These are phyloP conservation scores for Sphaerodactylus townsendi DNA, from an alignment of 2,113 vertebrate genomes.

Conservation along the genomic window DNA sequence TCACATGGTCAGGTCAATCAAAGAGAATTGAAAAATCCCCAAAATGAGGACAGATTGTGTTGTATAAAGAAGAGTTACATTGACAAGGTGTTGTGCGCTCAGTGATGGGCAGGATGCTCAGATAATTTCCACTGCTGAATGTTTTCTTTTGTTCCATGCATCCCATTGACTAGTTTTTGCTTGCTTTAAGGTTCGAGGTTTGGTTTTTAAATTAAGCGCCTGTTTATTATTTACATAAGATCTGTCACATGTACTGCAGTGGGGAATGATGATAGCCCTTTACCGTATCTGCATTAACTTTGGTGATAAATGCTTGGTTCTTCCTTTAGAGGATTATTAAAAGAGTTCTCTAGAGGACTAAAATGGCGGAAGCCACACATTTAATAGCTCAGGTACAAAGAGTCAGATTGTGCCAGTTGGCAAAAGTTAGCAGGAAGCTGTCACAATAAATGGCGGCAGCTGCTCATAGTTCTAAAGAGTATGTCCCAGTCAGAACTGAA, in stretches of 20 bases:
- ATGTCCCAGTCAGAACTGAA: slow-evolving; percentile 99
- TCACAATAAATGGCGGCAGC: slow-evolving; percentile 99
- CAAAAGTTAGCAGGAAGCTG: slow-evolving; percentile 99
- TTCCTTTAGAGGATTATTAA: slow-evolving; percentile 82
- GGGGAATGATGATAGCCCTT: slow-evolving; percentile 68
- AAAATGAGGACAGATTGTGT: not conserved
- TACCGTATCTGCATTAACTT: slow-evolving; percentile 73
- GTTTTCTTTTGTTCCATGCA: slow-evolving; percentile 44
- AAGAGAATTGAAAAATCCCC: not conserved
- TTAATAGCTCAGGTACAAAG: slow-evolving; percentile 91
- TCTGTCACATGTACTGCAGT: slow-evolving; percentile 55
- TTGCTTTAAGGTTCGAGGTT: slow-evolving; percentile 4
- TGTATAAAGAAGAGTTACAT: not conserved
- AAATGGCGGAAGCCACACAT: slow-evolving; percentile 88
- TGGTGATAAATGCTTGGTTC: slow-evolving; percentile 77
- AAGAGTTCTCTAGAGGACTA: slow-evolving; percentile 80
- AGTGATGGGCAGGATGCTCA: fast-evolving
- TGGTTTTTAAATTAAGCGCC: slow-evolving; percentile 11
- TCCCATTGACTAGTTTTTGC: slow-evolving; percentile 1
- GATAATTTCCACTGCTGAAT: slow-evolving; percentile 23
- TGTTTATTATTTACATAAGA: slow-evolving; percentile 40
- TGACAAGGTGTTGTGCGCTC: not conserved
- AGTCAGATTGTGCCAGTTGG: slow-evolving; percentile 97
- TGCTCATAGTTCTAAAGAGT: slow-evolving; percentile 99
- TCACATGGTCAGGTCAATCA: not conserved